Base-by-base conservation (phyloP, 2,888 invertebrate genomes). In the Melinaea marsaeus region DNA sequence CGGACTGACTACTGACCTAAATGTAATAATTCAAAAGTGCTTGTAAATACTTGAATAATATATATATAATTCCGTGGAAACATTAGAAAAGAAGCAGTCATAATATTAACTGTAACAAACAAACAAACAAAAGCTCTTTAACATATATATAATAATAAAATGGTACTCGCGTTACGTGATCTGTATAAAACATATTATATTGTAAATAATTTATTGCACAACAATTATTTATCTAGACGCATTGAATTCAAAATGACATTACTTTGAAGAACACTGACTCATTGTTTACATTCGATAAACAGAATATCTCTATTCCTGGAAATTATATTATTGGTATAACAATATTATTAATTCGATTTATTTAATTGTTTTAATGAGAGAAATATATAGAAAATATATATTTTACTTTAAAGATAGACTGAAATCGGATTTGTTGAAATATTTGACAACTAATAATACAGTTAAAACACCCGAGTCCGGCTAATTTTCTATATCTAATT, bases 301-400 rank as follows among this genome's bases (percentile, higher is more conserved):
- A 58, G 69, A 72, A 75, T 72, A 74, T 71, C 74, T 71, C 69
- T 70, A 71, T 74, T 75, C 72, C 69, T 60, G 73, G 75, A 73
- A 75, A 71, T 68, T 34, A 54, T 48, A 58, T 63, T 63, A 59
- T 67, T 58, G 54, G 45, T 51, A 47, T 48, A 13, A 47, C 37
- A 61, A 65, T 62, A 65, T 65, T 65, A 69, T 65, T 69, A 65
- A 65, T 47, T 33, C 58, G 65, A 65, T 62, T 37, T 61, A 13
- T 55, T 55, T 32, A 48, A 45, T 51, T 42, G 42, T 42, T 42
- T 42, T 6, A 9, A 42, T 37, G 37, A 37, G 37, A 37, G 37
- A 37, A 37, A 37, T 42, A 5, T 9, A 3, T 42, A 9, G 9
- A 42, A 42, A 37, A 37, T 4, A 4, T 37, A 37, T 7, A 37